Base-by-base conservation (phyloP, 1,140 invertebrate species). In the Drosophila persimilis region DNA sequence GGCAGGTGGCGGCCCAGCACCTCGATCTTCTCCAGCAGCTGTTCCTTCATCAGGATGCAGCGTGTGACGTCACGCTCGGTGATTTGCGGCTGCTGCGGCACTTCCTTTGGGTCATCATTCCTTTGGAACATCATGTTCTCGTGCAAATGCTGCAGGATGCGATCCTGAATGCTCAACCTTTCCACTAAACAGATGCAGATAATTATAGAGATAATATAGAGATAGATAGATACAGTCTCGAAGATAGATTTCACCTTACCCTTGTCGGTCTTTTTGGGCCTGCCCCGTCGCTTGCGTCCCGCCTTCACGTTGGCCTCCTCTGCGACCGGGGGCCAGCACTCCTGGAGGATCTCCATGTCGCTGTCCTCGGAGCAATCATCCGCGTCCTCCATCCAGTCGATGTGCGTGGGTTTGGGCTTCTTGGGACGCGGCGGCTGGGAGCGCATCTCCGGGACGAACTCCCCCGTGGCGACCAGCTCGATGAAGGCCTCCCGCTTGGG, bases 1-100 rank as follows among this genome's bases (percentile, higher is more conserved):
- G 99, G 99, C 63, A 99, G 92, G 51, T 94, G 94, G 4, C 96
- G 95, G 11, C 98, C 98, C 6, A 99, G 92, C 53, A 93, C 92
- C 84, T 99, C 97, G 47, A 99, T 95, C 85, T 95, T 95, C 0
- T 93, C 92, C 46, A 99, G 92, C 13, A 99, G 92, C 65, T 98
- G 95, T 65, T 97, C 95, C 91, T 99, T 98, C 95, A 99, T 45
- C 0, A 80, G 96, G 94, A 92, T 96, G 94, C 2, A 95, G 95
- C 35, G 73, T 9, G 75, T 71, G 2, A 86, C 74, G 6, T 86
- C 83, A 6, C 45, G 50, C 15, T 88, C 83, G 0, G 62, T 75
- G 11, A 88, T 88, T 1, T 67, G 74, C 0, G 20, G 26, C 8
- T 55, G 45, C 1, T 52, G 77, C 0, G 39, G 43, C 9, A 52